Evolutionary conservation across 1,140 invertebrate genomes (phyloP).

Genomic region (Trachymyrmex septentrionalis): DNA sequence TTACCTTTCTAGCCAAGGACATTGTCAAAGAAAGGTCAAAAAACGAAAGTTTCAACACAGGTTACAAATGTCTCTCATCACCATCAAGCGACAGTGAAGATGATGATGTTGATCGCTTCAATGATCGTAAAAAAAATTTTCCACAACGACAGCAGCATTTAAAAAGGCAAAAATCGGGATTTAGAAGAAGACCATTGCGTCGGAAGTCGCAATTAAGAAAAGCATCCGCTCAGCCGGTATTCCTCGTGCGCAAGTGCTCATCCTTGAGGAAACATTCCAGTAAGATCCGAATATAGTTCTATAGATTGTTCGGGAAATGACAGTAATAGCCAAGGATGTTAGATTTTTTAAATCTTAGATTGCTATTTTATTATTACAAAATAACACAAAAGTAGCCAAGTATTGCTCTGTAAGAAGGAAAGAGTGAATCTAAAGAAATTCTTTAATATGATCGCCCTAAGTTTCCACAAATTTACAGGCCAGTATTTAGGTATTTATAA

Average conservation of each 20-base stretch:
- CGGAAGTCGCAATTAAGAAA: conserved; percentile 82
- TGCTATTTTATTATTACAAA: no score
- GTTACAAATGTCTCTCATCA: conserved; percentile 78
- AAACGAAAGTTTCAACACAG: conserved; percentile 51
- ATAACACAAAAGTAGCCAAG: no score
- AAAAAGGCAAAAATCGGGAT: conserved; percentile 70
- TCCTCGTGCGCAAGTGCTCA: conserved; percentile 83
- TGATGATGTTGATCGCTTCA: conserved; percentile 51
- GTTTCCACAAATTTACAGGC: no score
- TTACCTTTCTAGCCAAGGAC: conserved; percentile 79
- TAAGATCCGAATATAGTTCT: conserved; percentile 74
- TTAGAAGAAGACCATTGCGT: conserved; percentile 81
- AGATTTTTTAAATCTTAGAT: no score
- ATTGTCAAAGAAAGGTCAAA: conserved; percentile 58
- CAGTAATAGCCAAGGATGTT: no score
- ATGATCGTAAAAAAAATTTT: conserved; percentile 57
- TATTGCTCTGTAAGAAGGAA: no score
- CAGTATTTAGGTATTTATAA: no score
- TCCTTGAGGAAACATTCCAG: conserved; percentile 84
- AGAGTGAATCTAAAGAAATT: no score
- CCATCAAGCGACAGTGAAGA: conserved; percentile 82
- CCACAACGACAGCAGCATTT: conserved; percentile 56
- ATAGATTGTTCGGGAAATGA: neutral
- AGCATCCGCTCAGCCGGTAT: conserved; percentile 83
- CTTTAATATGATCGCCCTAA: no score